Conservation (phyloP, 2,888 invertebrate species). For the Auanema freiburgensis region DNA sequence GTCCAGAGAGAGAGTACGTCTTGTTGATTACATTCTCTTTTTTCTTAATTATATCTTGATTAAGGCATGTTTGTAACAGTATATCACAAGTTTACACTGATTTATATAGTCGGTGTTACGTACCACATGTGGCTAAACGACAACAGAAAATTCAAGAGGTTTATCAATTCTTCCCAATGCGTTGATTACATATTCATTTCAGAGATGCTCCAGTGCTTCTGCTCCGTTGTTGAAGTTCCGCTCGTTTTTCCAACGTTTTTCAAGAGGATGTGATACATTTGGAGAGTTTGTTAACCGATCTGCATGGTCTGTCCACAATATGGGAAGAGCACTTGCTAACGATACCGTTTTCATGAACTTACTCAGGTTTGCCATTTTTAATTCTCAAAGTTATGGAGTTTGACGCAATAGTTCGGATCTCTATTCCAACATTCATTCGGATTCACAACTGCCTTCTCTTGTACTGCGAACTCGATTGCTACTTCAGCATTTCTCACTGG, state of each 20-base stretch:
- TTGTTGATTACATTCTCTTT: neutral
- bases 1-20: slow-evolving; percentile 47
- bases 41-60: neutral
- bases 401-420: slow-evolving; percentile 33
- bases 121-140: slow-evolving; percentile 44
- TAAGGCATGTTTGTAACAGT: slow-evolving; percentile 34
- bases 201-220: slow-evolving; percentile 48
- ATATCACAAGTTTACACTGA: slow-evolving; percentile 48
- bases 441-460: slow-evolving; percentile 56
- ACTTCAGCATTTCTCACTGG: slow-evolving; percentile 61
- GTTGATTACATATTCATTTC: slow-evolving; percentile 9
- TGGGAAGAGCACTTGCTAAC: slow-evolving; percentile 53
- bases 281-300: slow-evolving; percentile 33
- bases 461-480: slow-evolving; percentile 60
- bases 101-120: slow-evolving; percentile 57
- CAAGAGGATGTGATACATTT: slow-evolving; percentile 47
- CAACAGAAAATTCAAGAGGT: slow-evolving; percentile 37
- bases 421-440: slow-evolving; percentile 43
- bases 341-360: slow-evolving; percentile 60
- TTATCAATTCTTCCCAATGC: neutral
- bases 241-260: slow-evolving; percentile 57
- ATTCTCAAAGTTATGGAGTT: neutral
- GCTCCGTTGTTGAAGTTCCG: slow-evolving; percentile 49
- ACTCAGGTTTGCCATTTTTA: slow-evolving; percentile 23
- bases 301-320: slow-evolving; percentile 19